phyloP scores from a whole-genome alignment of 1,140 invertebrate genomes.

The Bombus turneri region DNA sequence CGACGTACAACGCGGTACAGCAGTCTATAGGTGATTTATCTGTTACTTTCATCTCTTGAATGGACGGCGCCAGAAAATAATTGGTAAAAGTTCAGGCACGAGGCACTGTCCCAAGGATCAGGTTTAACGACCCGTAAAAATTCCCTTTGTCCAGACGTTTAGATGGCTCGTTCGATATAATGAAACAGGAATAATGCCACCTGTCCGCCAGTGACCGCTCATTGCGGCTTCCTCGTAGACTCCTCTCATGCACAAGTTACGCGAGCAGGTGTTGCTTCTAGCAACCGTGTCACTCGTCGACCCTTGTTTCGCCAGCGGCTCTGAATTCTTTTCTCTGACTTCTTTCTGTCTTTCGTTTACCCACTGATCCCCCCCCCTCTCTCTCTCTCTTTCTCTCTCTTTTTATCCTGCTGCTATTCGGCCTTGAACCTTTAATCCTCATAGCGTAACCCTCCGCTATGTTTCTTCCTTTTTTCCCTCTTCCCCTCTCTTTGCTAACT shows the following conservation, averaged over 20 bases:
- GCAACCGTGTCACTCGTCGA: constrained; percentile 25
- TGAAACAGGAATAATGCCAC: constrained; percentile 66
- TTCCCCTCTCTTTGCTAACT: background rate
- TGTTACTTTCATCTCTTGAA: too few relatives aligned
- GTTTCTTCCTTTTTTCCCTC: background rate
- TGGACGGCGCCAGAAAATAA: too few relatives aligned
- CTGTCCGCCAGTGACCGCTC: constrained; percentile 51
- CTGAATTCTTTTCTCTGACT: background rate
- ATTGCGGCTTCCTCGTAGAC: constrained; percentile 41
- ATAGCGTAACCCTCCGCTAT: constrained; percentile 9
- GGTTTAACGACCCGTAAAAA: constrained; percentile 13
- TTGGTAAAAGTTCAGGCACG: too few relatives aligned
- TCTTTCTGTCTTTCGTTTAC: background rate
- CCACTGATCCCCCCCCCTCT: background rate
- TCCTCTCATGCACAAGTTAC: background rate
- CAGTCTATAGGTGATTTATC: too few relatives aligned
- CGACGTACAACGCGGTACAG: too few relatives aligned
- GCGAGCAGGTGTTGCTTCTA: constrained; percentile 29
- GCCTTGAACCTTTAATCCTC: constrained; percentile 52
- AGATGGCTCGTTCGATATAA: constrained; percentile 37
- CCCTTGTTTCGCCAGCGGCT: constrained; percentile 39
- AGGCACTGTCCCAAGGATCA: too few relatives aligned
- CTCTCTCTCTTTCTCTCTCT: too few relatives aligned
- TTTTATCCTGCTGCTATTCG: constrained; percentile 19
- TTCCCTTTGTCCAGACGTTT: background rate